phyloP scores from a whole-genome alignment of 1,140 invertebrate species.

The Antheraea pernyi region DNA sequence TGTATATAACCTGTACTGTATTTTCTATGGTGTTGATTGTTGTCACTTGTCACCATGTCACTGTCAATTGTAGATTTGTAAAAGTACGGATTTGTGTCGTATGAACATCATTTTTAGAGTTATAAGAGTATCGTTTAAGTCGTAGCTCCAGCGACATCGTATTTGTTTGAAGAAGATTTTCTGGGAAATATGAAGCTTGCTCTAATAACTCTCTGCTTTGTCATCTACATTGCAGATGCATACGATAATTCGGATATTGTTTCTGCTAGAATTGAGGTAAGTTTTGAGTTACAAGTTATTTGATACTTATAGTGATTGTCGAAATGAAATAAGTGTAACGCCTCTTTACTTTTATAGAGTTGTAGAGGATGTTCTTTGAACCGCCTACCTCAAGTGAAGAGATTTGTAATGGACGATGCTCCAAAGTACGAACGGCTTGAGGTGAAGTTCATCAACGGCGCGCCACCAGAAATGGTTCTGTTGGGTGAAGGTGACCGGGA shows the following conservation, averaged over 20 bases:
- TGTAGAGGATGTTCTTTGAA: slow-evolving; percentile 89
- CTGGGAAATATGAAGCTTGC: background rate
- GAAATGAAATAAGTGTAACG: background rate
- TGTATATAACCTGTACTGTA: too few species aligned
- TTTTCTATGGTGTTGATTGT: too few species aligned
- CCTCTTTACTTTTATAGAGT: slow-evolving; percentile 80
- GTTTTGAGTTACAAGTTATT: slow-evolving; percentile 2
- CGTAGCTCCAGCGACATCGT: too few species aligned
- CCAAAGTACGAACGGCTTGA: slow-evolving; percentile 83
- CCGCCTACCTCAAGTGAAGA: slow-evolving; percentile 85
- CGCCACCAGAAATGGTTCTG: slow-evolving; percentile 83
- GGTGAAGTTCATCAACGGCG: slow-evolving; percentile 84
- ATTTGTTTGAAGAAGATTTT: too few species aligned
- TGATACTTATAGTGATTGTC: background rate
- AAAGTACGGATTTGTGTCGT: too few species aligned
- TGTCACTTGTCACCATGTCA: too few species aligned
- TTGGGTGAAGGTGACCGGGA: slow-evolving; percentile 81
- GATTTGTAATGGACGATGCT: slow-evolving; percentile 87
- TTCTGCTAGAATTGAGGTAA: slow-evolving; percentile 67
- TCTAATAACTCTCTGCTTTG: background rate
- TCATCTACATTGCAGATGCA: slow-evolving; percentile 13
- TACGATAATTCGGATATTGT: slow-evolving; percentile 55
- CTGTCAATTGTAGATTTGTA: too few species aligned
- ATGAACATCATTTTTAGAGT: too few species aligned
- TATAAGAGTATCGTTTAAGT: too few species aligned